phyloP scores from a whole-genome alignment of 2,797 vertebrate genomes.

The Lagorchestes hirsutus region DNA sequence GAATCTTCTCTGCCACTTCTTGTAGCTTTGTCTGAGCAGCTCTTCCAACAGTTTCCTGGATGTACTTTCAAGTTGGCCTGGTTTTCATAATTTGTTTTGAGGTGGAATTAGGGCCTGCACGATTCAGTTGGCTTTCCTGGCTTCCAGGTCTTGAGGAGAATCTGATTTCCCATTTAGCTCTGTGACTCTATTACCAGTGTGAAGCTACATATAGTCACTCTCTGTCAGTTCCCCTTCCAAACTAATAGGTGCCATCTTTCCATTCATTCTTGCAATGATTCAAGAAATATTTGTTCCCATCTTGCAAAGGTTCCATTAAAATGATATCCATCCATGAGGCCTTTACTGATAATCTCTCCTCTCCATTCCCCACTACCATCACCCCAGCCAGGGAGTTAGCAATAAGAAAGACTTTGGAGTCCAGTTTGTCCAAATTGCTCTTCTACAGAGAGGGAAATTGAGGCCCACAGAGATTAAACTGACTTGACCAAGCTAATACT shows the following conservation, averaged over 20 bases:
- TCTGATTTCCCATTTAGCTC: not conserved
- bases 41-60: not conserved
- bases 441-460: not conserved
- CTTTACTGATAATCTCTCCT: not conserved
- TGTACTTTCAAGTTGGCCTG: slow-evolving; percentile 37
- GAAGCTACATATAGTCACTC: not conserved
- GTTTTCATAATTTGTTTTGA: slow-evolving; percentile 59
- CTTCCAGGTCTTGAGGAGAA: not conserved
- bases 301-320: not conserved
- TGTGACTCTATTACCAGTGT: not conserved
- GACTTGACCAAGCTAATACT: not conserved
- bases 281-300: not conserved
- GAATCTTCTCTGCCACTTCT: not conserved
- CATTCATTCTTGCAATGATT: not conserved
- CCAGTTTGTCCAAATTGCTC: not conserved
- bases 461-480: not conserved
- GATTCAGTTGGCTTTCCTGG: slow-evolving; percentile 24
- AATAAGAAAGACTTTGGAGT: not conserved
- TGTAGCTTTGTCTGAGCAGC: not conserved
- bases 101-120: slow-evolving; percentile 22
- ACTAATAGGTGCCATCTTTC: not conserved
- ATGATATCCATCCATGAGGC: not conserved
- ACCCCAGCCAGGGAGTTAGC: not conserved
- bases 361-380: not conserved
- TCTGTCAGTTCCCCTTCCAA: slow-evolving; percentile 7